Conservation (phyloP, 2,113 vertebrate species). For the Bubalus kerabau region DNA sequence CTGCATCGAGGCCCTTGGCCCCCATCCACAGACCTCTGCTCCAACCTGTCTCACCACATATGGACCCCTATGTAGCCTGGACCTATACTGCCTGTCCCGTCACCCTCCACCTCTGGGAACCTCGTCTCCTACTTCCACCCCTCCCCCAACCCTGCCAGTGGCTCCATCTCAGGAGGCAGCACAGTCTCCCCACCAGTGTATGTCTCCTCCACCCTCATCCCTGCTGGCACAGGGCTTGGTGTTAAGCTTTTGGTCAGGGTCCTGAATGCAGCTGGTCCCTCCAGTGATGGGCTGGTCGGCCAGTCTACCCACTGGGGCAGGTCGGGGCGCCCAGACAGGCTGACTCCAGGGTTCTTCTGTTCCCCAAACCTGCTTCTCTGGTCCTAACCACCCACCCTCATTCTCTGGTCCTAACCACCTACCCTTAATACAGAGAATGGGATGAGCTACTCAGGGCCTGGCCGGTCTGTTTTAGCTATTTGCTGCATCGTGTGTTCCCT, state of each 20-base stretch:
- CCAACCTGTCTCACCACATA: accelerated
- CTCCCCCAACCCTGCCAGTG: background rate
- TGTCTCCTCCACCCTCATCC: background rate
- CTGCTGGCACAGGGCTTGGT: background rate
- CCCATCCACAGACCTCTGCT: background rate
- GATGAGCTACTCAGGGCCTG: background rate
- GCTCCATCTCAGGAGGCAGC: background rate
- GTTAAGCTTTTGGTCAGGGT: background rate
- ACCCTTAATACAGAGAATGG: background rate
- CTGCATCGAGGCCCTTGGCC: accelerated
- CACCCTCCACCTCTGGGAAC: background rate
- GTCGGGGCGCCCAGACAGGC: accelerated
- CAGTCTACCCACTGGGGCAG: background rate
- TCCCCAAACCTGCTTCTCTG: background rate
- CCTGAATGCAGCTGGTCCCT: background rate
- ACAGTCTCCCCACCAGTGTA: background rate
- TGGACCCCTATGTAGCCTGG: background rate
- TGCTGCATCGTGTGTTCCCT: background rate
- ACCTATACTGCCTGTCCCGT: no score
- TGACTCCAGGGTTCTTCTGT: background rate
- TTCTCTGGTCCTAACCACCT: background rate
- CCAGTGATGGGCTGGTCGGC: background rate
- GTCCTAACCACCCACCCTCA: background rate
- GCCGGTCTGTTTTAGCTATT: background rate
- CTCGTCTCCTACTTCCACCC: background rate